Conservation (phyloP, 2,113 vertebrate species). For the Pseudorectes ferrugineus region DNA sequence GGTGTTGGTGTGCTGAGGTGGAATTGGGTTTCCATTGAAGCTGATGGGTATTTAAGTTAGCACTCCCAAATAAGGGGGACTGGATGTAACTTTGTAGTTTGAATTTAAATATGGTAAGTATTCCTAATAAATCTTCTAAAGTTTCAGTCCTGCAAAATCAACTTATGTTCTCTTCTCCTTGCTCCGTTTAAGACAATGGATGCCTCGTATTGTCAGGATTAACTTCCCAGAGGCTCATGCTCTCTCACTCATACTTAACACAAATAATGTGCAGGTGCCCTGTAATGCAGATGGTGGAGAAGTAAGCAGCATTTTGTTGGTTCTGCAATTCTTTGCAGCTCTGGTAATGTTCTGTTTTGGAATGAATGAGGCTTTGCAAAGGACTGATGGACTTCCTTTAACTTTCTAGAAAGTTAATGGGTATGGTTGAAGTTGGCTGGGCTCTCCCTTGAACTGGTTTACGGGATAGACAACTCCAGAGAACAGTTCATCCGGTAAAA, state of each 20-base stretch:
- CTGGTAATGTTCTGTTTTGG: neutral
- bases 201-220: neutral
- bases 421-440: neutral
- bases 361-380: neutral
- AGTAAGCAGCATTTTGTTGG: neutral
- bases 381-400: neutral
- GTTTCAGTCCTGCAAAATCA: neutral
- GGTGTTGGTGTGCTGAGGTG: neutral
- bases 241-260: neutral
- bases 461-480: neutral
- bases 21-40: neutral
- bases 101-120: neutral
- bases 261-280: accelerated
- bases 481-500: neutral
- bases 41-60: neutral
- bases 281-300: neutral
- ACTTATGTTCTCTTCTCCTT: neutral
- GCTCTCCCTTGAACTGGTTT: neutral
- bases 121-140: neutral
- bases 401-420: neutral
- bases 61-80: neutral
- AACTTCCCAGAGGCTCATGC: neutral
- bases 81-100: neutral
- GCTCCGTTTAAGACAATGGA: neutral
- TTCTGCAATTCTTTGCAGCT: neutral